Evolutionary conservation across 2,113 vertebrate genomes (phyloP).

Genomic region (Otis tarda): DNA sequence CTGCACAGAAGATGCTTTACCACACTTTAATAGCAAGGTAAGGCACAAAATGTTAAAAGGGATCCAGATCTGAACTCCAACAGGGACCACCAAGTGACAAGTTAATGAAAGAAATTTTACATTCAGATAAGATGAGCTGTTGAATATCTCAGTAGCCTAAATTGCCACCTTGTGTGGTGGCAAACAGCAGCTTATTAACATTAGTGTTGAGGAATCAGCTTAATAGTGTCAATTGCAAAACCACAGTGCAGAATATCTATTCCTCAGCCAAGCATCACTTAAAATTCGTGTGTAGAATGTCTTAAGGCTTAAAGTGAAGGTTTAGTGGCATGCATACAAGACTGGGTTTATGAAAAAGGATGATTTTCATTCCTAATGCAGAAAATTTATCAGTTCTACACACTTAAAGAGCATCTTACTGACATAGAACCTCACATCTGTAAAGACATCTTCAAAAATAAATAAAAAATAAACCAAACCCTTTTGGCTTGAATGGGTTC

Average conservation of each 20-base stretch:
- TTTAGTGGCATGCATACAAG: background rate
- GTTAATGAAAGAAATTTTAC: background rate
- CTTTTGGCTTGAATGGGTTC: background rate
- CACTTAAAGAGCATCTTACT: background rate
- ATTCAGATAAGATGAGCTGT: background rate
- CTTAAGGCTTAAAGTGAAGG: background rate
- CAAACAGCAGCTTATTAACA: background rate
- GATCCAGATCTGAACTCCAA: background rate
- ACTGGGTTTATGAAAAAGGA: background rate
- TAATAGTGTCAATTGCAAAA: background rate
- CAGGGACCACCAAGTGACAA: background rate
- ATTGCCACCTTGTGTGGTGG: background rate
- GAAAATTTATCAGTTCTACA: background rate
- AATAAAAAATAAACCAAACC: background rate
- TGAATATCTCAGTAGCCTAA: background rate
- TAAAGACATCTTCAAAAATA: background rate
- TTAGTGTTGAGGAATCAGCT: background rate
- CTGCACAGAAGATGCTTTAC: constrained; percentile 8
- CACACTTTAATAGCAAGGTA: background rate
- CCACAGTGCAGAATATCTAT: background rate
- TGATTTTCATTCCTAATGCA: background rate
- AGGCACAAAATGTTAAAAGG: background rate
- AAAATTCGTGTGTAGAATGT: background rate
- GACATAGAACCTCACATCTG: background rate
- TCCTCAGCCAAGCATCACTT: background rate